phyloP scores from a whole-genome alignment of 2,797 vertebrate species.

The Steatocranus sp. region DNA sequence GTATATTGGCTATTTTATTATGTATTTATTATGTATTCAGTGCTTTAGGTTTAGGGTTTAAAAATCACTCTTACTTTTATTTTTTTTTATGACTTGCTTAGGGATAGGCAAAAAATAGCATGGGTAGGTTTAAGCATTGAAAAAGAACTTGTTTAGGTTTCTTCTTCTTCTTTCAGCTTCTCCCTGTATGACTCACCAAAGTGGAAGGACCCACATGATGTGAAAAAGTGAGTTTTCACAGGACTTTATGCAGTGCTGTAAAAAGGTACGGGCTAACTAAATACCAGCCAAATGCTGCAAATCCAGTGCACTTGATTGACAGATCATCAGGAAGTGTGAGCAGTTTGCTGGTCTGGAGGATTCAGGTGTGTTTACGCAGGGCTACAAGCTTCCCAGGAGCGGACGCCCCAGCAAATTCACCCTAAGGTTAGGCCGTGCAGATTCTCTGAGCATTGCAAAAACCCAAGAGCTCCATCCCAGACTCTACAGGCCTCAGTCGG shows the following conservation, averaged over 20 bases:
- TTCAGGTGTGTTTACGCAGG: neutral
- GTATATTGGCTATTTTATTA: neutral
- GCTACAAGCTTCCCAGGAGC: neutral
- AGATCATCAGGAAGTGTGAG: neutral
- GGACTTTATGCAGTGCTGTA: neutral
- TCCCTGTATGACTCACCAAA: fast-evolving
- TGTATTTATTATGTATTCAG: fast-evolving
- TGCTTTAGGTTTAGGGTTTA: neutral
- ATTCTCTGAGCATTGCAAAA: neutral
- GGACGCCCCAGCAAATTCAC: fast-evolving
- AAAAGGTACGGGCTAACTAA: neutral
- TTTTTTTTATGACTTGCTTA: neutral
- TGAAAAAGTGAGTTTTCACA: neutral
- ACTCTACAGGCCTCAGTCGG: neutral
- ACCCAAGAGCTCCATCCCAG: neutral
- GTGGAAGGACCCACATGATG: neutral
- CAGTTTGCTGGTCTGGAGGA: neutral
- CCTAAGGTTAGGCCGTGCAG: neutral
- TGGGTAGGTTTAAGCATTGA: neutral
- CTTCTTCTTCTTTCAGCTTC: too few species aligned
- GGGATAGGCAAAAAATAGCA: neutral
- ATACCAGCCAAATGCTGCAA: neutral
- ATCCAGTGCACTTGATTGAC: neutral
- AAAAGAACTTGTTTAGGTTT: neutral
- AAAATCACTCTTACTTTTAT: neutral